These are phyloP conservation scores for Polydrusus tereticollis DNA, from an alignment of 2,888 invertebrate genomes.

Conservation along the genomic window DNA sequence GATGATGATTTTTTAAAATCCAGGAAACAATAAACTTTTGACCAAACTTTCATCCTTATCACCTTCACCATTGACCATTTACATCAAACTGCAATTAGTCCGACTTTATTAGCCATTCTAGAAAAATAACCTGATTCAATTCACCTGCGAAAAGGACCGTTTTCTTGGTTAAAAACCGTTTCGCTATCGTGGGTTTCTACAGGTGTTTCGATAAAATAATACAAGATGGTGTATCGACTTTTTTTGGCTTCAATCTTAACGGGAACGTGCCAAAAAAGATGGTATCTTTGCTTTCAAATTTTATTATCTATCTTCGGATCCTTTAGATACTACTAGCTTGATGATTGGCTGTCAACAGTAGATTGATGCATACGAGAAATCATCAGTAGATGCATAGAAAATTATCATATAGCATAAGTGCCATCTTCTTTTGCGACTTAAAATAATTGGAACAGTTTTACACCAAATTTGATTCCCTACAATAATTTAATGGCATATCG, in stretches of 20 bases:
- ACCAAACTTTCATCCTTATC: constrained; percentile 26
- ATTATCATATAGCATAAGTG: too few relatives aligned
- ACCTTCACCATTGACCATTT: constrained; percentile 9
- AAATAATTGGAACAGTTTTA: too few relatives aligned
- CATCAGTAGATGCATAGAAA: not conserved
- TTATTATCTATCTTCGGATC: constrained; percentile 42
- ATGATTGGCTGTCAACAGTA: constrained; percentile 4
- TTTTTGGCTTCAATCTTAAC: constrained; percentile 36
- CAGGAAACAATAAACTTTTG: constrained; percentile 26
- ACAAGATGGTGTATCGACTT: constrained; percentile 22
- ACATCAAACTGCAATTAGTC: constrained; percentile 5
- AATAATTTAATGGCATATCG: not conserved
- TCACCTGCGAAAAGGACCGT: constrained; percentile 28
- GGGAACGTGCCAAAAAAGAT: constrained; percentile 44
- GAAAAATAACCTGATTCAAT: constrained; percentile 24
- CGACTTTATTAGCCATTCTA: constrained; percentile 16
- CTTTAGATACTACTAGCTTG: constrained; percentile 16
- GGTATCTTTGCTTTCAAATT: constrained; percentile 27
- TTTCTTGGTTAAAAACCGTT: constrained; percentile 9
- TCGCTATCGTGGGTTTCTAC: constrained; percentile 25
- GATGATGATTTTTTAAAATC: constrained; percentile 14
- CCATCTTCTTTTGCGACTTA: too few relatives aligned
- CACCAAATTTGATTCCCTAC: not conserved
- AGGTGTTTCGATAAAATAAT: constrained; percentile 33
- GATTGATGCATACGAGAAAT: constrained; percentile 3